Evolutionary conservation across 2,113 vertebrate species (phyloP), one percentile per base, ranked within the genome.

Genomic region (Orycteropus afer): DNA sequence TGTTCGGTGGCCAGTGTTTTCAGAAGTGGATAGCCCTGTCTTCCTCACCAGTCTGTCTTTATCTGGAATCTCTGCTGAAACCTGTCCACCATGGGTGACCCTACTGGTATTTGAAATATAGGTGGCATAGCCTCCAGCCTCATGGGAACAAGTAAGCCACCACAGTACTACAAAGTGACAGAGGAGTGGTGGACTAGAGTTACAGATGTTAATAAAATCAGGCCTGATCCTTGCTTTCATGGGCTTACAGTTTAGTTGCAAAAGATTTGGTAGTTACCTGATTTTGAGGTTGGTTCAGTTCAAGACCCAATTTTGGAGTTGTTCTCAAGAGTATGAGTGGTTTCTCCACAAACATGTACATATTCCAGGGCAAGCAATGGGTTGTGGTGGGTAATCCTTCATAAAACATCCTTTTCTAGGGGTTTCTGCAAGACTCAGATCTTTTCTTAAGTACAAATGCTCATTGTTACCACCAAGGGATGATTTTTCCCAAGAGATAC

Each of bases 221-320:
- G 51, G 40, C 0, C 25, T 40, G 20, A 27, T 27, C 40, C 73
- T 61, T 53, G 59, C 73, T 83, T 53, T 59, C 22, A 61, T 59
- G 27, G 69, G 51, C 49, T 95, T 93, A 65, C 4, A 40, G 23
- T 69, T 23, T 17, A 84, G 8, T 5, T 55, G 71, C 59, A 18
- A 57, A 69, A 87, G 22, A 74, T 42, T 27, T 76, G 85, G 34
- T 37, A 17, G n/a, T 74, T 55, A 82, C 14, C 81, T 92, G 69
- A 59, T 92, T 84, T 69, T 32, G 63, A 89, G 63, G 51, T 25
- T 80, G 51, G 47, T 76, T 94, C 23, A 97, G 55, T 37, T 90
- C 29, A 63, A 90, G 82, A 77, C 3, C 5, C 45, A 77, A 9
- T 42, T 92, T 92, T 92, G 37, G 67, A 94, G 84, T 0, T 69